Evolutionary conservation across 2,888 invertebrate genomes (phyloP).

Genomic region (Branchipolynoe longqiensis): DNA sequence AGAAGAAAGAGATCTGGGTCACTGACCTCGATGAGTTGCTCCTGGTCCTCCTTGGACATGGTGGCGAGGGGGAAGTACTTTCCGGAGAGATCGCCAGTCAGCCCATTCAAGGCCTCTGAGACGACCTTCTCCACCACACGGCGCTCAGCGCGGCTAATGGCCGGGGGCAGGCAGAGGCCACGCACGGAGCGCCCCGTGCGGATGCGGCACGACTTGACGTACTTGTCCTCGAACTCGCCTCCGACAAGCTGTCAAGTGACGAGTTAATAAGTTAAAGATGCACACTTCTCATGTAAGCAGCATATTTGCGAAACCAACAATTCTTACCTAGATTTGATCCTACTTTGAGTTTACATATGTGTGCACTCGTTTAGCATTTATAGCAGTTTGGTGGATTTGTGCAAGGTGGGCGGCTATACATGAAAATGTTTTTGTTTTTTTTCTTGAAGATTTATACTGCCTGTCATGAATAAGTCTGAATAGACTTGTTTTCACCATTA

Average conservation of each 20-base stretch:
- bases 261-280: no score
- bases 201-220: constrained; percentile 70
- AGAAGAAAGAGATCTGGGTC: not conserved
- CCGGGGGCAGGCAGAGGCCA: constrained; percentile 70
- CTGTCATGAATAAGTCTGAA: no score
- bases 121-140: constrained; percentile 68
- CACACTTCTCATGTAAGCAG: no score
- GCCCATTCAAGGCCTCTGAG: constrained; percentile 66
- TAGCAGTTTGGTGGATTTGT: no score
- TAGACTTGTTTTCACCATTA: no score
- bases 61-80: constrained; percentile 69
- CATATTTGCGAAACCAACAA: no score
- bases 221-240: constrained; percentile 68
- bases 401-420: no score
- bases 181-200: constrained; percentile 69
- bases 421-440: no score
- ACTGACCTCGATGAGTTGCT: constrained; percentile 66
- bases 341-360: no score
- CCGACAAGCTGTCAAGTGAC: constrained; percentile 64
- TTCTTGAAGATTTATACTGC: no score
- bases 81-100: constrained; percentile 67
- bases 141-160: constrained; percentile 70
- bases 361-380: no score
- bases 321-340: no score
- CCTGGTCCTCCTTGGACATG: constrained; percentile 68